These are phyloP conservation scores for Nineta flava DNA, from an alignment of 2,888 invertebrate species.

Conservation along the genomic window DNA sequence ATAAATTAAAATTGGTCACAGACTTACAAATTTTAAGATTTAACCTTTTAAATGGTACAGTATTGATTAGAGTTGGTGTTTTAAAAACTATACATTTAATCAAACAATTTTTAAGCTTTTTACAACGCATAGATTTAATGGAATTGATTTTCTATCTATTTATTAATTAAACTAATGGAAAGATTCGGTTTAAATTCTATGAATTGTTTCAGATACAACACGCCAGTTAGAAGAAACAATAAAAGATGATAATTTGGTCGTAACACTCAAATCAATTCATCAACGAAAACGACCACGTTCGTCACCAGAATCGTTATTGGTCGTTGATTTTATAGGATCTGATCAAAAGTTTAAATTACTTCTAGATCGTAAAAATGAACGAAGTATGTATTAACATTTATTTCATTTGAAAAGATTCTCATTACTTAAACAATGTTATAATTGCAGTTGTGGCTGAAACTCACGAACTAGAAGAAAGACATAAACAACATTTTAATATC, in stretches of 20 bases:
- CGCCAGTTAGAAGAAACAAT: slow-evolving; percentile 32
- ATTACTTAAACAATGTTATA: slow-evolving; percentile 4
- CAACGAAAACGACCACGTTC: slow-evolving; percentile 29
- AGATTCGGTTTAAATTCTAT: no score
- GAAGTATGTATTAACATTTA: slow-evolving; percentile 27
- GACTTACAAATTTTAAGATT: no score
- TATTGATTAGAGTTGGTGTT: no score
- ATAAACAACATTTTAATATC: slow-evolving; percentile 43
- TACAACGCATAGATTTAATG: no score
- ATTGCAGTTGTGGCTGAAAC: slow-evolving; percentile 49
- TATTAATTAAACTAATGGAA: no score
- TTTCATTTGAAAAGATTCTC: background rate
- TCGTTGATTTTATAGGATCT: slow-evolving; percentile 34
- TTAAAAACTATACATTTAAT: no score
- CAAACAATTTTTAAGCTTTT: no score
- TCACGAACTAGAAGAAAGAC: slow-evolving; percentile 36
- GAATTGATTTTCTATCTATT: no score
- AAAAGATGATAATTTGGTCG: slow-evolving; percentile 33
- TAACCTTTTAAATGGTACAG: no score
- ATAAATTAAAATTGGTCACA: no score
- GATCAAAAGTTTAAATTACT: slow-evolving; percentile 36
- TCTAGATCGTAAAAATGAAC: slow-evolving; percentile 35
- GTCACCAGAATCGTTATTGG: slow-evolving; percentile 34
- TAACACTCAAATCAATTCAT: slow-evolving; percentile 35
- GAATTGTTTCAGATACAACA: slow-evolving; percentile 27